A percentile compares a stretch with the other conserved stretches of the same genome.
phyloP scores from a whole-genome alignment of 2,113 vertebrate species.

The Proteles cristata region DNA sequence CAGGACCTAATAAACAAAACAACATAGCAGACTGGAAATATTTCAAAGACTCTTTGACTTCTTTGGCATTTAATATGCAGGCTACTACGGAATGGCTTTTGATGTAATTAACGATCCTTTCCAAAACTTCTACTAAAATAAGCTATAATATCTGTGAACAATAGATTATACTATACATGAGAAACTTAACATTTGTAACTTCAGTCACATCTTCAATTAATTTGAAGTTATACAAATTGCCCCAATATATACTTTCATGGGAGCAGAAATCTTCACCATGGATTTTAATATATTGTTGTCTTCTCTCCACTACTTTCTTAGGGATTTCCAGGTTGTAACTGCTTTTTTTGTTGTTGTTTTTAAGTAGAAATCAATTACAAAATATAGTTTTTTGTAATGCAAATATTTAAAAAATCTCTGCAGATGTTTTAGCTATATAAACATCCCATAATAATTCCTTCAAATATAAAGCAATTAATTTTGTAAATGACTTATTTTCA shows the following conservation, averaged over 20 bases:
- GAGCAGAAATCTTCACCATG: not conserved
- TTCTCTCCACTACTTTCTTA: not conserved
- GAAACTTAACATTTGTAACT: not conserved
- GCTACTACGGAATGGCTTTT: slow-evolving; percentile 40
- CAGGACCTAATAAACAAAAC: slow-evolving; percentile 6
- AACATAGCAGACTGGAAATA: not conserved
- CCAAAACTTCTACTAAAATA: slow-evolving; percentile 68
- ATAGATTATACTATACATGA: slow-evolving; percentile 53
- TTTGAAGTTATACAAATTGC: not conserved
- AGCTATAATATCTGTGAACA: slow-evolving; percentile 55
- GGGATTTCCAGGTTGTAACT: not conserved
- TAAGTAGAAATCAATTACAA: not conserved
- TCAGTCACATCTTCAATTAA: slow-evolving; percentile 52
- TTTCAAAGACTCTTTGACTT: slow-evolving; percentile 44
- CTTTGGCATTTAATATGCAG: not conserved
- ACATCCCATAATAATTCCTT: not conserved
- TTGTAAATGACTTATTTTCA: not conserved
- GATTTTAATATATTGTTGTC: not conserved
- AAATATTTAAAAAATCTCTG: slow-evolving; percentile 61
- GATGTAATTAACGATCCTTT: slow-evolving; percentile 66
- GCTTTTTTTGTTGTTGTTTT: not conserved
- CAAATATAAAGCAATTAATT: slow-evolving; percentile 1
- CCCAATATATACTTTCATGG: slow-evolving; percentile 34
- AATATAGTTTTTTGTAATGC: not conserved
- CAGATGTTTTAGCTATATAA: not conserved